phyloP scores from a whole-genome alignment of 1,140 invertebrate genomes.

The Agraylea sexmaculata region DNA sequence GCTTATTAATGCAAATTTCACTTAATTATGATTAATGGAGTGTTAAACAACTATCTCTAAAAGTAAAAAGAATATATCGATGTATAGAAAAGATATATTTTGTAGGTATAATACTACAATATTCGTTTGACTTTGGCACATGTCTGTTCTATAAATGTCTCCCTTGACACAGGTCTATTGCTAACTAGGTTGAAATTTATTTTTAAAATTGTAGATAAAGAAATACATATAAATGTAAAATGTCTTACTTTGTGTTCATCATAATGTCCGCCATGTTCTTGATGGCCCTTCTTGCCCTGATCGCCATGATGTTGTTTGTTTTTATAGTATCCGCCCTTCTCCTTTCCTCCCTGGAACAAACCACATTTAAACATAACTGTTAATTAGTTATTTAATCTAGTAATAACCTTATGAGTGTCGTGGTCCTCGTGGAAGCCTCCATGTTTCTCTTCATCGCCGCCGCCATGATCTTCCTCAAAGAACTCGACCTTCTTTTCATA shows the following conservation, averaged over 20 bases:
- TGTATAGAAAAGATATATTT: no score
- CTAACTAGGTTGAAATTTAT: no score
- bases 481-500: constrained; percentile 44
- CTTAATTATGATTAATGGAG: no score
- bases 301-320: constrained; percentile 40
- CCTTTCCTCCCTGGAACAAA: constrained; percentile 40
- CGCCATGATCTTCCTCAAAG: constrained; percentile 65
- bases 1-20: no score
- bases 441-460: constrained; percentile 55
- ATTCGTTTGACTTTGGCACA: no score
- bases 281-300: constrained; percentile 32
- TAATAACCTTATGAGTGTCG: constrained; percentile 43
- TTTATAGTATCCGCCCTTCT: constrained; percentile 57
- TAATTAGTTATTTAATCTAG: constrained; percentile 3
- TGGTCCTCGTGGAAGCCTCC: constrained; percentile 54
- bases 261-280: constrained; percentile 38
- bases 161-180: no score
- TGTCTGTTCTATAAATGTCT: no score
- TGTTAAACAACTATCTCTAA: no score
- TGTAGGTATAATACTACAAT: no score
- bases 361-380: neutral
- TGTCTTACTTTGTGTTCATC: constrained; percentile 41
- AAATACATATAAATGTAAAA: neutral
- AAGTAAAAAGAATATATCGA: no score
- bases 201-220: no score